Percentiles rank a stretch among this genome's conserved stretches.
These are phyloP conservation scores for Clarias batrachus DNA, from an alignment of 2,113 vertebrate genomes.

Conservation along the genomic window DNA sequence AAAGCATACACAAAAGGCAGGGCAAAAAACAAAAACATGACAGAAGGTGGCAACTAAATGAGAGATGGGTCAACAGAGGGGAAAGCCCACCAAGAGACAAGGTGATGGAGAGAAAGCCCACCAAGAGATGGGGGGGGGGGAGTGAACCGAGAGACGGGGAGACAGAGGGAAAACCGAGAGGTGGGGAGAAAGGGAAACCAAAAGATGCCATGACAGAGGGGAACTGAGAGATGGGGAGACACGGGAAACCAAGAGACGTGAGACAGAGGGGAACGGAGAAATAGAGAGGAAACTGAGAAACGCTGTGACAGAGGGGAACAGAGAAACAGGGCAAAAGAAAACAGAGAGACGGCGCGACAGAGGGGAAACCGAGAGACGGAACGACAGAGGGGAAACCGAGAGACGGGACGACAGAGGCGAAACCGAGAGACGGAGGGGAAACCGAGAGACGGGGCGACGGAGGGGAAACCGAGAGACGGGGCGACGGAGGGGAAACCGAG, in stretches of 20 bases:
- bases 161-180: not conserved
- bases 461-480: not conserved
- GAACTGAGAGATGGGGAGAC: too few relatives aligned
- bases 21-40: too few relatives aligned
- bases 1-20: too few relatives aligned
- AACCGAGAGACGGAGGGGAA: not conserved
- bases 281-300: not conserved
- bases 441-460: not conserved
- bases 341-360: not conserved
- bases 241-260: rapidly evolving
- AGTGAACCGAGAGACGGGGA: not conserved
- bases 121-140: not conserved
- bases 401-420: too few relatives aligned
- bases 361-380: too few relatives aligned
- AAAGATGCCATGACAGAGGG: too few relatives aligned
- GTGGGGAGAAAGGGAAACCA: too few relatives aligned
- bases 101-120: not conserved
- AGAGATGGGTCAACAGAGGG: not conserved
- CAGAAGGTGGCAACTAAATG: not conserved
- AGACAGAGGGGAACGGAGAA: not conserved
- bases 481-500: not conserved
- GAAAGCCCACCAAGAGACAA: not conserved
- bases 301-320: not conserved
- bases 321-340: not conserved
- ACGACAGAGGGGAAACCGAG: not conserved